phyloP scores from a whole-genome alignment of 2,888 invertebrate species.

The Dioctria rufipes region DNA sequence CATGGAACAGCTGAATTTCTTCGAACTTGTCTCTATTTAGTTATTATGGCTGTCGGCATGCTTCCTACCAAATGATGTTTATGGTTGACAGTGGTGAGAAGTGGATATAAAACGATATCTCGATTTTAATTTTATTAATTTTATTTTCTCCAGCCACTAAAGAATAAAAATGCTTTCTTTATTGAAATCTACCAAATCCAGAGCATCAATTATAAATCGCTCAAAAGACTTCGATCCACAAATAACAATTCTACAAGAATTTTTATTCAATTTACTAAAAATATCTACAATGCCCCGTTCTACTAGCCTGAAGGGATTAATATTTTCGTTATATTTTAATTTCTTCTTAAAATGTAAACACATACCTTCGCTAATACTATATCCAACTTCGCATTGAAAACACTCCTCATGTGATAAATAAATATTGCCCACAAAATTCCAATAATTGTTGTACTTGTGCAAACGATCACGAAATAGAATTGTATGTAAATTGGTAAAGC shows the following conservation, averaged over 20 bases:
- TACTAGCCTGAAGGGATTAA: constrained; percentile 56
- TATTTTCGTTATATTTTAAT: constrained; percentile 66
- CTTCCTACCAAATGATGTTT: too few species aligned
- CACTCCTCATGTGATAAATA: constrained; percentile 73
- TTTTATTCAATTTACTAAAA: constrained; percentile 16
- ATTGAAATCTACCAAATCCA: not conserved
- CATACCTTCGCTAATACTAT: not conserved
- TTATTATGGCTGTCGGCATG: too few species aligned
- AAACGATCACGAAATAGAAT: constrained; percentile 78
- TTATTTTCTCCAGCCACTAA: not conserved
- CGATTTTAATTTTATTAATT: too few species aligned
- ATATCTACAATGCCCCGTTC: constrained; percentile 51
- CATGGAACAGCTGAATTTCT: too few species aligned
- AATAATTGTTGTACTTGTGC: constrained; percentile 75
- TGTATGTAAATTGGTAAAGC: constrained; percentile 74
- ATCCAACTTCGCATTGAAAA: not conserved
- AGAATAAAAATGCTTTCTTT: constrained; percentile 22
- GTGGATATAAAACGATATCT: too few species aligned
- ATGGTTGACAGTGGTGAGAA: too few species aligned
- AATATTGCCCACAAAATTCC: constrained; percentile 83
- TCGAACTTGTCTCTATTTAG: too few species aligned
- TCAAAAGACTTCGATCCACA: constrained; percentile 64
- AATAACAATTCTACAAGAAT: constrained; percentile 57
- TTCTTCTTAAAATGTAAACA: constrained; percentile 62
- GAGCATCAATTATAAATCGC: constrained; percentile 58